Evolutionary conservation across 92 coral and sea anemone genomes (phyloP).

Genomic region (Porites rus): DNA sequence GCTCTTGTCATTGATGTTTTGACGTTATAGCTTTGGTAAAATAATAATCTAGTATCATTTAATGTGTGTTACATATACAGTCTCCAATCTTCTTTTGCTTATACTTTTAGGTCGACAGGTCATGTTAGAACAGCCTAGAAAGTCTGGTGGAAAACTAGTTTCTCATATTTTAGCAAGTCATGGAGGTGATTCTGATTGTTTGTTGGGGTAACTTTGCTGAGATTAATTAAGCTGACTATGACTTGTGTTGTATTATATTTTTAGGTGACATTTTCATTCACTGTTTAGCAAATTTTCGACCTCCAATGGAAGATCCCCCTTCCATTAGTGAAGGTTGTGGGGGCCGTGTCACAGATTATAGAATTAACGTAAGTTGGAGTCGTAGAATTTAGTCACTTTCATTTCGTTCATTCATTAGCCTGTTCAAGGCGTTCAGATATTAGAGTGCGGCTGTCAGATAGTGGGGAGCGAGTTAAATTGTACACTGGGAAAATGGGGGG

Average conservation of each 20-base stretch:
- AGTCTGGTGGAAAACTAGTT: constrained; percentile 93
- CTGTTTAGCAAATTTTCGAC: constrained; percentile 88
- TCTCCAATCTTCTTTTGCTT: neutral
- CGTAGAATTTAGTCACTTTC: too few species aligned
- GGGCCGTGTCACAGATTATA: constrained; percentile 97
- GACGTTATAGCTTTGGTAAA: too few species aligned
- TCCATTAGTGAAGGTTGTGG: constrained; percentile 99
- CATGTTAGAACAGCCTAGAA: constrained; percentile 95
- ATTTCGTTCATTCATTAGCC: too few species aligned
- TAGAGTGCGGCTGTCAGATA: too few species aligned
- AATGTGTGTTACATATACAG: neutral
- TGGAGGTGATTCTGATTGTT: constrained; percentile 70
- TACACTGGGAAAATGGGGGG: too few species aligned
- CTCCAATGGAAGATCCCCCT: constrained; percentile 98
- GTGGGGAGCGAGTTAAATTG: too few species aligned
- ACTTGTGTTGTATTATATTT: neutral
- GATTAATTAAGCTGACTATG: neutral
- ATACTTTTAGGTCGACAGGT: constrained; percentile 84
- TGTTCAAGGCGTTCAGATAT: too few species aligned
- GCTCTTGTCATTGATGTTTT: too few species aligned
- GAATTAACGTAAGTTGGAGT: constrained; percentile 83
- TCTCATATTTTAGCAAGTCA: constrained; percentile 96
- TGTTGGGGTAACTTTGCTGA: neutral
- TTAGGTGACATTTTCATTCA: constrained; percentile 95
- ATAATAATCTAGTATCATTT: neutral